Evolutionary conservation across 2,797 vertebrate species (phyloP).

Genomic region (Gouania willdenowi): DNA sequence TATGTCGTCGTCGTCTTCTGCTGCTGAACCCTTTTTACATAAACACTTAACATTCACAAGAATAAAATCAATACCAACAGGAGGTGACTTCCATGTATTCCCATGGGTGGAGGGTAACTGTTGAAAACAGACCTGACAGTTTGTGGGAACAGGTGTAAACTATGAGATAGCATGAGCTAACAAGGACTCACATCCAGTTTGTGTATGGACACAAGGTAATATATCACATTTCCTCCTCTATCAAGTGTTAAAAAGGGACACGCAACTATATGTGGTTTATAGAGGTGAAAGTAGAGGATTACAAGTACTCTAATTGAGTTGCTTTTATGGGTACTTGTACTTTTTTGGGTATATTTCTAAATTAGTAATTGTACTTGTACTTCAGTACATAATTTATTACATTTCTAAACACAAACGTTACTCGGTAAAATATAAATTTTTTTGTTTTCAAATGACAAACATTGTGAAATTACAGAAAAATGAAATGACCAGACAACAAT

Average conservation of each 20-base stretch:
- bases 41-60: constrained; percentile 50
- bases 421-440: too few relatives aligned
- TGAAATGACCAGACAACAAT: too few relatives aligned
- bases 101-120: constrained; percentile 4
- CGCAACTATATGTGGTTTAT: not conserved
- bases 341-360: too few relatives aligned
- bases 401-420: too few relatives aligned
- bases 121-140: constrained; percentile 2
- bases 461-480: too few relatives aligned
- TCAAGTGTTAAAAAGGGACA: not conserved
- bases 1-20: constrained; percentile 11
- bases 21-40: constrained; percentile 43
- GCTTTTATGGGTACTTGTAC: too few relatives aligned
- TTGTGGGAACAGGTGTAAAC: not conserved
- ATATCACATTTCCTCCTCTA: not conserved
- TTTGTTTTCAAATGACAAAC: too few relatives aligned
- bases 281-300: not conserved
- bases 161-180: not conserved
- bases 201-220: too few relatives aligned
- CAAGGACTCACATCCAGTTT: too few relatives aligned
- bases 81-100: constrained; percentile 15
- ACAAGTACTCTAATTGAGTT: not conserved
- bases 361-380: too few relatives aligned
- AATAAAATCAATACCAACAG: constrained; percentile 40
- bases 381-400: too few relatives aligned